Evolutionary conservation across 2,888 invertebrate genomes (phyloP), one percentile per base, ranked within the genome.

Genomic region (Cotesia congregata): DNA sequence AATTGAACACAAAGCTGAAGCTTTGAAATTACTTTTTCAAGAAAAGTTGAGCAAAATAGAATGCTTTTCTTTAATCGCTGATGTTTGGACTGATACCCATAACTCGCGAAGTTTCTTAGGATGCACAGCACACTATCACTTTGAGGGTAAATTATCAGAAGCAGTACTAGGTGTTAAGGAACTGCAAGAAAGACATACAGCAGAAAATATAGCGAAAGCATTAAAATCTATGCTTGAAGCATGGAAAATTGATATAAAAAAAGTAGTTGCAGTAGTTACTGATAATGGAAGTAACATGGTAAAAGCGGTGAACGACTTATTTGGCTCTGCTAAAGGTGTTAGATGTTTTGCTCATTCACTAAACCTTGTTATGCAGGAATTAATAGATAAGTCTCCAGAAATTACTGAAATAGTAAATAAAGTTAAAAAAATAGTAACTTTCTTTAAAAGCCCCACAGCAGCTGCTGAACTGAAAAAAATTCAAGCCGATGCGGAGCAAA

Each of bases 341-440:
- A 69, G 78, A 67, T 83, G 82, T 70, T 81, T 82, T 75, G 82
- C 82, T 38, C 82, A 82, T 72, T 74, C 79, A 1, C 39, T 80
- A 1, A 82, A 81, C 74, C 71, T 80, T 30, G 79, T 80, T 12
- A 67, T 75, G 0, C 67, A 72, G 9, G 70, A 69, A 62, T 72
- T 80, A 9, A 69, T 79, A 5, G 64, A 39, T 59, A 67, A 71
- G 9, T 69, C 59, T 59, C 65, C 65, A 59, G 60, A 74, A 15
- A 67, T 80, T 6, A 74, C 69, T 64, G 38, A 74, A 12, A 15
- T 80, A 38, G 50, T 81, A 12, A 12, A 61, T 9, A 80, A 77
- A 73, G 78, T 83, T 6, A 83, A 83, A 75, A 59, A 9, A 5
- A 80, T 82, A 40, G 80, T 80, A 9, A 77, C 80, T 12, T 82